Conservation (phyloP, 2,797 vertebrate genomes). For the Danio choprae region DNA sequence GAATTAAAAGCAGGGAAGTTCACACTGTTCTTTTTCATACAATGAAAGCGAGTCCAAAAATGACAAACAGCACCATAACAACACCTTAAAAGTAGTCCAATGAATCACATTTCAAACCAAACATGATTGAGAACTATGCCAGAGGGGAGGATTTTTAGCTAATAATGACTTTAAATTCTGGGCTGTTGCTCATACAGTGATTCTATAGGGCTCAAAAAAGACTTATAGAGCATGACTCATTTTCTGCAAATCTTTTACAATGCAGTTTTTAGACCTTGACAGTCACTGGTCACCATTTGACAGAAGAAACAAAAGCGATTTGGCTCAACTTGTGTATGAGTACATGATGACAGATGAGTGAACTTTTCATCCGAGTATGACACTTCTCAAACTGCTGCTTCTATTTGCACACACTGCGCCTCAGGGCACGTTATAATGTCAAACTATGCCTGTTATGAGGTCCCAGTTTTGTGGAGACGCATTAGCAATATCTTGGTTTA, state of each 20-base stretch:
- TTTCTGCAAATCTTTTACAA: not conserved
- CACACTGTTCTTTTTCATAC: not conserved
- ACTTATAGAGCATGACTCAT: constrained; percentile 1
- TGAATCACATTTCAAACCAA: not conserved
- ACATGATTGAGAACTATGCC: not conserved
- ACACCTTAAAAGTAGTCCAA: not conserved
- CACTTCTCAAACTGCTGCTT: constrained; percentile 16
- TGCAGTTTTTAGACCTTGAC: not conserved
- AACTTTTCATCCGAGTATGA: constrained; percentile 17
- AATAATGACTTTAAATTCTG: not conserved
- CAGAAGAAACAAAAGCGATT: not conserved
- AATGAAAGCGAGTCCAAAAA: not conserved
- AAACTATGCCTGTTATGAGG: not conserved
- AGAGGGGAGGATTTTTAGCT: not conserved
- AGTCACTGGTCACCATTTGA: constrained; percentile 9
- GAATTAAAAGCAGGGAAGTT: not conserved
- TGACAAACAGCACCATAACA: not conserved
- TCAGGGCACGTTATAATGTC: constrained; percentile 36
- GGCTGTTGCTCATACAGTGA: not conserved
- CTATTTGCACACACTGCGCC: constrained; percentile 11
- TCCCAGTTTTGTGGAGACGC: not conserved
- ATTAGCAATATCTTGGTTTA: not conserved
- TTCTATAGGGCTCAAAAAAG: not conserved
- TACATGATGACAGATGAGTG: constrained; percentile 4
- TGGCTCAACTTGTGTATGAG: not conserved